A percentile compares a stretch with the other conserved stretches of the same genome.
Evolutionary conservation across 2,113 vertebrate species (phyloP).

Genomic region (Apistogramma diplotaenia): DNA sequence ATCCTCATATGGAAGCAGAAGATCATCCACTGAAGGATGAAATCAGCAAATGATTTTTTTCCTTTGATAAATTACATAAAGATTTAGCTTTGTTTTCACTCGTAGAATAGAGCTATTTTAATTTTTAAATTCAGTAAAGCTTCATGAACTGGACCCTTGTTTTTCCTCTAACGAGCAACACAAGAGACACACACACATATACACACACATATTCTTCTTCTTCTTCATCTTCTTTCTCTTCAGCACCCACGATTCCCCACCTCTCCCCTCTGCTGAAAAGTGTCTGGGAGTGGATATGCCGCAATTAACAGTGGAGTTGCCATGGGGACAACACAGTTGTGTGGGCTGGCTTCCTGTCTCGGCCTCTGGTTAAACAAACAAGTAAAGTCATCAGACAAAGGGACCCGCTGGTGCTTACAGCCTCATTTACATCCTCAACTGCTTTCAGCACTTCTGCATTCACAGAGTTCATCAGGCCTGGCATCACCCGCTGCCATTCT

Average conservation of each 20-base stretch:
- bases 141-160: not conserved
- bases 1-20: not conserved
- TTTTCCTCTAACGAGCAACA: not conserved
- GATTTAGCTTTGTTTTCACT: not conserved
- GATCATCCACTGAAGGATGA: not conserved
- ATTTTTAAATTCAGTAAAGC: not conserved
- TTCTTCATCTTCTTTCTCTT: slow-evolving; percentile 41
- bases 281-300: slow-evolving; percentile 66
- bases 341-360: slow-evolving; percentile 80
- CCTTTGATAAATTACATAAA: not conserved
- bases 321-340: slow-evolving; percentile 77
- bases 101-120: not conserved
- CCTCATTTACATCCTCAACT: slow-evolving; percentile 83
- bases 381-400: slow-evolving; percentile 69
- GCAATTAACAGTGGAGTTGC: slow-evolving; percentile 75
- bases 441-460: slow-evolving; percentile 68
- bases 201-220: not conserved
- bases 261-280: slow-evolving; percentile 62
- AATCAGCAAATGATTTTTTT: not conserved
- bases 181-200: slow-evolving; percentile 31
- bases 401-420: slow-evolving; percentile 70
- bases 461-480: slow-evolving; percentile 47
- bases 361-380: slow-evolving; percentile 84
- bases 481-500: slow-evolving; percentile 2
- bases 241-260: slow-evolving; percentile 46